A percentile compares a stretch with the other conserved stretches of the same genome.
Conservation (phyloP, 2,113 vertebrate species). For the Otus sunia region DNA sequence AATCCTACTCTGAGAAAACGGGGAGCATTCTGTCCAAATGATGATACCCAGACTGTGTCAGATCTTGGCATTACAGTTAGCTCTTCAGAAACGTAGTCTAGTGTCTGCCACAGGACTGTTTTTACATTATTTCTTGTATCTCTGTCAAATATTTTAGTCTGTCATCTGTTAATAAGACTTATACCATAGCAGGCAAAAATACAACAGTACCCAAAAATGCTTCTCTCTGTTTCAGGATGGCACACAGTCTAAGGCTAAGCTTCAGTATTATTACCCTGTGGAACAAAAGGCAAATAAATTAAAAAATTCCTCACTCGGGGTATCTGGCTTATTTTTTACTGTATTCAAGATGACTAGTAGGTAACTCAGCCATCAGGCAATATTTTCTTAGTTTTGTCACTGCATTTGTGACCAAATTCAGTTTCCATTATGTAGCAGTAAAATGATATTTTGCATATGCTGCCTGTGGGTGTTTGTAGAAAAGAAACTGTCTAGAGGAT, state of each 20-base stretch:
- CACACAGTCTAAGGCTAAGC: background rate
- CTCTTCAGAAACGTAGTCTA: background rate
- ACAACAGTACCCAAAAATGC: background rate
- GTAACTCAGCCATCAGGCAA: background rate
- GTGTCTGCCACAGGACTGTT: background rate
- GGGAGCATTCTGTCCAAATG: background rate
- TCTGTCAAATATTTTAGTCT: background rate
- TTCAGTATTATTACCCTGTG: background rate
- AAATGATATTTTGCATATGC: background rate
- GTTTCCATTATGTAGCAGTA: background rate
- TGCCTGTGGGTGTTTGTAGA: background rate
- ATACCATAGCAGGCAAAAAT: background rate
- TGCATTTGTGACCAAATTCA: background rate
- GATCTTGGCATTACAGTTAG: background rate
- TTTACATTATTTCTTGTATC: background rate
- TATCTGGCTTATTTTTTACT: background rate
- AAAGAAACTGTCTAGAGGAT: background rate
- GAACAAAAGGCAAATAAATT: background rate
- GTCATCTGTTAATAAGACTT: background rate
- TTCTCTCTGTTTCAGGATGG: background rate
- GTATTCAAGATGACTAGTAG: background rate
- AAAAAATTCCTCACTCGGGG: rapidly evolving
- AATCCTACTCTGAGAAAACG: background rate
- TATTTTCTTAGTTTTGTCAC: background rate
- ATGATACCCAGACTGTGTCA: background rate